phyloP scores from a whole-genome alignment of 2,113 vertebrate species.

The Sminthopsis crassicaudata region DNA sequence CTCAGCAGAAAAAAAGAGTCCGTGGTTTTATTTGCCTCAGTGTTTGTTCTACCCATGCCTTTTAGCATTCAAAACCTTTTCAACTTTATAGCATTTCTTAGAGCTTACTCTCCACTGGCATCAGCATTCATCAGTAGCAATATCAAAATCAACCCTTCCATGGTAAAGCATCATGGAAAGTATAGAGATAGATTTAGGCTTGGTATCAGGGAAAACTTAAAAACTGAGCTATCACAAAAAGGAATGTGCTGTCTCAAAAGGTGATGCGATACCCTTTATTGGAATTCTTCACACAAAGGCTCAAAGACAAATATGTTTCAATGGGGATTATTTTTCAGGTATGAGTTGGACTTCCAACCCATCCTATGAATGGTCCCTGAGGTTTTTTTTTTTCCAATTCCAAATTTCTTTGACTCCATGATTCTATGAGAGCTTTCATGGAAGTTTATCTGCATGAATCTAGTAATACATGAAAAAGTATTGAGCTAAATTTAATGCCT shows the following conservation, averaged over 20 bases:
- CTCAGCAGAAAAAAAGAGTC: not conserved
- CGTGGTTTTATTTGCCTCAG: not conserved
- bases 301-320: not conserved
- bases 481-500: conserved; percentile 49
- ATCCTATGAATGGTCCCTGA: not conserved
- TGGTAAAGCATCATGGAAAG: not conserved
- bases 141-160: not conserved
- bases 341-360: not conserved
- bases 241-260: not conserved
- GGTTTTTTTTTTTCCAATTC: not conserved
- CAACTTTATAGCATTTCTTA: not conserved
- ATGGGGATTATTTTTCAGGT: not conserved
- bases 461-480: conserved; percentile 28
- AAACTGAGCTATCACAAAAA: not conserved
- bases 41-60: not conserved
- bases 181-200: not conserved
- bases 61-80: not conserved
- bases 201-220: not conserved
- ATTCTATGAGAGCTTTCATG: not conserved
- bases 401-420: conserved; percentile 38
- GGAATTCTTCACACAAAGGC: not conserved
- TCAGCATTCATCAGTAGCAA: not conserved
- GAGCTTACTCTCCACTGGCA: not conserved
- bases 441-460: conserved; percentile 37
- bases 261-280: not conserved